phyloP scores from a whole-genome alignment of 2,797 vertebrate genomes.

The Valencia hispanica region DNA sequence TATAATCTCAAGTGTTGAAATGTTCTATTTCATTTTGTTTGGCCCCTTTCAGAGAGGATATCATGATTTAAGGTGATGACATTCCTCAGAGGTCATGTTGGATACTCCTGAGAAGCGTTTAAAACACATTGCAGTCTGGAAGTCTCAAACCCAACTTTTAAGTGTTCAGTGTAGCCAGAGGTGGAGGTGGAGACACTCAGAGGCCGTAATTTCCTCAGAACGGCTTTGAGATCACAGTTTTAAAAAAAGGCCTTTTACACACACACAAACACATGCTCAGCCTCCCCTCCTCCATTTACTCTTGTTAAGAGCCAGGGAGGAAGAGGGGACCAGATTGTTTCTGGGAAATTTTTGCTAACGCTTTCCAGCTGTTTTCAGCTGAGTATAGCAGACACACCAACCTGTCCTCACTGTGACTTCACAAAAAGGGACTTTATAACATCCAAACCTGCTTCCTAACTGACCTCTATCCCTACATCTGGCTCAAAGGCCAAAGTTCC shows the following conservation, averaged over 20 bases:
- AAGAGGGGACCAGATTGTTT: slow-evolving; percentile 71
- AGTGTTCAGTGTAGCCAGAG: slow-evolving; percentile 58
- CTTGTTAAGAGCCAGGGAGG: slow-evolving; percentile 53
- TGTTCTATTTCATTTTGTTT: slow-evolving; percentile 44
- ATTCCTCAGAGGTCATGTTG: slow-evolving; percentile 58
- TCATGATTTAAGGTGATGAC: slow-evolving; percentile 46
- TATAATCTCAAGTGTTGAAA: slow-evolving; percentile 42
- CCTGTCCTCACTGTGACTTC: slow-evolving; percentile 62
- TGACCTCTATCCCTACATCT: slow-evolving; percentile 17
- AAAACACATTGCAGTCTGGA: slow-evolving; percentile 59
- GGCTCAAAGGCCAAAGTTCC: slow-evolving; percentile 1
- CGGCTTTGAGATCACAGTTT: slow-evolving; percentile 45
- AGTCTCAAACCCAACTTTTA: slow-evolving; percentile 55
- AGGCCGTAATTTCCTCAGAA: slow-evolving; percentile 70
- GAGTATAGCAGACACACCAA: slow-evolving; percentile 51
- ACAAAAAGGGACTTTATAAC: slow-evolving; percentile 40
- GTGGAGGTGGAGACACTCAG: slow-evolving; percentile 68
- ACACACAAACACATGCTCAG: slow-evolving; percentile 22
- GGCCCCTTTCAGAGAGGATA: slow-evolving; percentile 39
- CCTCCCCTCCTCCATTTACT: slow-evolving; percentile 42
- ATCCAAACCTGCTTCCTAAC: slow-evolving; percentile 34
- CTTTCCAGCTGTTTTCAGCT: slow-evolving; percentile 76
- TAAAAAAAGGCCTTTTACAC: neutral
- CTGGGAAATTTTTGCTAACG: slow-evolving; percentile 75
- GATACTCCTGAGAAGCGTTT: slow-evolving; percentile 62